Conservation (phyloP, 1,140 invertebrate genomes). For the Andricus grossulariae region DNA sequence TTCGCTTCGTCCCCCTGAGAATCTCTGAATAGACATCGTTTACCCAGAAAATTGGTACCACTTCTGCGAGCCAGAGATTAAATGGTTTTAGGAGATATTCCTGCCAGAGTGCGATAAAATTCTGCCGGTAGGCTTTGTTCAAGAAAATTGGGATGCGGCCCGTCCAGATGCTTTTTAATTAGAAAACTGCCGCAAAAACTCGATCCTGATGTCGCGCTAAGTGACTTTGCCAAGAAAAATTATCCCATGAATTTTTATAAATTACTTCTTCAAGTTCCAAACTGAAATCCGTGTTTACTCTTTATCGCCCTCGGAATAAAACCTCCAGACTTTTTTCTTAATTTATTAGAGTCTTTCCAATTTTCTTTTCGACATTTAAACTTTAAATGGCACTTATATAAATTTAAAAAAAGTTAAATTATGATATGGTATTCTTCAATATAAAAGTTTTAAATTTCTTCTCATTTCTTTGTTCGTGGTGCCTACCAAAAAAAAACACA, state of each 20-base stretch:
- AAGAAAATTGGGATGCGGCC: constrained; percentile 30
- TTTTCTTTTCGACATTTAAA: too few relatives aligned
- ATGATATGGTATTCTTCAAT: too few relatives aligned
- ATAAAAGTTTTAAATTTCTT: too few relatives aligned
- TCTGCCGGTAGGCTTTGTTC: constrained; percentile 15
- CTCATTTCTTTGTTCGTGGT: too few relatives aligned
- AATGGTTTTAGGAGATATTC: constrained; percentile 63
- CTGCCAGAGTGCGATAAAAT: constrained; percentile 25
- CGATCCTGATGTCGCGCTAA: background rate
- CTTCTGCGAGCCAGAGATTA: constrained; percentile 71
- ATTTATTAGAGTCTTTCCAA: too few relatives aligned
- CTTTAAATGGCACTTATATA: too few relatives aligned
- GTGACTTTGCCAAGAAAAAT: constrained; percentile 3
- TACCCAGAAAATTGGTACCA: constrained; percentile 69
- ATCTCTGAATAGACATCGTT: constrained; percentile 63
- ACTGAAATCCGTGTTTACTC: background rate
- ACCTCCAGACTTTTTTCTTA: too few relatives aligned
- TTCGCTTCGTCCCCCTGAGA: constrained; percentile 55
- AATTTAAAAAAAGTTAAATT: too few relatives aligned
- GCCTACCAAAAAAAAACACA: too few relatives aligned
- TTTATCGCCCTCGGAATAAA: too few relatives aligned
- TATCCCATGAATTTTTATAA: background rate
- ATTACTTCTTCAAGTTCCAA: background rate
- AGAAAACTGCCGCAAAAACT: constrained; percentile 6
- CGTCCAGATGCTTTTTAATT: constrained; percentile 1